Base-by-base conservation (phyloP, 2,888 invertebrate genomes). In the Ceramica pisi region DNA sequence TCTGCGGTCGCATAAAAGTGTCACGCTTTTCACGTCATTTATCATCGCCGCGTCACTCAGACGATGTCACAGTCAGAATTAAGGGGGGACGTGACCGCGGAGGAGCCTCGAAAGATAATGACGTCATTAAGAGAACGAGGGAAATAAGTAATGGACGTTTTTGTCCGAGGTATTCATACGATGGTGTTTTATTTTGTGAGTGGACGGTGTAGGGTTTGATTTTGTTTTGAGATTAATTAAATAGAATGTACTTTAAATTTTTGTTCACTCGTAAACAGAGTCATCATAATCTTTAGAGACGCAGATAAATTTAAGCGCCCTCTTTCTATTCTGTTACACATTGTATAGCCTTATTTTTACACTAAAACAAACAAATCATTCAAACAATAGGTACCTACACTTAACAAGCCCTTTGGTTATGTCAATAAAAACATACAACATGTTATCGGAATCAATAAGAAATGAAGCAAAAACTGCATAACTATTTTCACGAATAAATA, bases 51-150 rank as follows among this genome's bases (percentile, higher is more conserved):
- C 87, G 88, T 89, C 89, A 89, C 86, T 89, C 88, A 75, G 73
- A 66, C 78, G 80, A 83, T 87, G 92, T 90, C 91, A 88, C 84
- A 88, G 87, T 88, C 92, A 91, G 90, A 91, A 91, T 91, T 90
- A 91, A 90, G 90, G 89, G 88, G 83, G 86, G 85, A 91, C 91
- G 92, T 92, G 92, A 91, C 93, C 92, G 89, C 87, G 86, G 86
- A 86, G 88, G 80, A 85, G 86, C 85, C 88, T 78, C 90, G 88
- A 89, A 87, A 92, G 93, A 94, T 94, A 94, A 94, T 94, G 94
- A 93, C 92, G 94, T 94, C 94, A 94, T 94, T 94, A 94, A 91
- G 90, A 89, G 89, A 90, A 89, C 87, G 87, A 85, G 88, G 86
- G 87, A 90, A 92, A 89, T 91, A 92, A 91, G 90, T 92, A 92